Conservation (phyloP, 2,797 vertebrate species). For the Propithecus perrieri region DNA sequence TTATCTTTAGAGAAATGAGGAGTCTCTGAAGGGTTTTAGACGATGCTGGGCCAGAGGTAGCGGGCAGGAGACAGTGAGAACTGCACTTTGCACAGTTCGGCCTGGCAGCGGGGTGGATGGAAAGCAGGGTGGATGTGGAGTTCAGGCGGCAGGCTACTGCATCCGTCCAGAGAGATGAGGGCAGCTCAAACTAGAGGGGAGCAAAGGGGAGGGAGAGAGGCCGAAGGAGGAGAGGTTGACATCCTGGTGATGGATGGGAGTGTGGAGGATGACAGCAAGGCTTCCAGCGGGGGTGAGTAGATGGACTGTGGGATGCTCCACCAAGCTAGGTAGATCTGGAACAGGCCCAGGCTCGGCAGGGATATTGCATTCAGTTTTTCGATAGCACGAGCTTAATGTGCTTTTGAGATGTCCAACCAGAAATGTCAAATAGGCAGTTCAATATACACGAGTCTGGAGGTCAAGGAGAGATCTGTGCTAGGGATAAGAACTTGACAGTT, state of each 20-base stretch:
- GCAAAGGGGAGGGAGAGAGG: background rate
- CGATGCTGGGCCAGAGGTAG: background rate
- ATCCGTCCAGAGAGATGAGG: background rate
- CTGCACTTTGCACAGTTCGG: background rate
- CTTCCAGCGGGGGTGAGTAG: background rate
- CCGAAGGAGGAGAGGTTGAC: background rate
- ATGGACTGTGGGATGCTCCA: background rate
- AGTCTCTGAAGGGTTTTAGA: background rate
- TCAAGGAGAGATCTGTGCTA: background rate
- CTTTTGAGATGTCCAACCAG: background rate
- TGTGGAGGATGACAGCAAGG: background rate
- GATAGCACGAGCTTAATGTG: background rate
- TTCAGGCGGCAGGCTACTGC: background rate
- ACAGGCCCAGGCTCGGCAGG: background rate
- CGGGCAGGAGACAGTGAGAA: background rate
- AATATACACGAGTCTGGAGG: background rate
- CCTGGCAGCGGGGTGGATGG: background rate
- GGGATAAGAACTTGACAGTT: background rate
- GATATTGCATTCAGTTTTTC: background rate
- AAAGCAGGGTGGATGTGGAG: background rate
- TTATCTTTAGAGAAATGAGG: background rate
- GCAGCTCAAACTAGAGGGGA: background rate
- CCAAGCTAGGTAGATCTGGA: background rate
- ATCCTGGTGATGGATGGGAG: background rate
- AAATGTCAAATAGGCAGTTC: background rate